Evolutionary conservation across 2,797 vertebrate species (phyloP), one percentile per base, ranked within the genome.

Genomic region (Telmatherina bonti): DNA sequence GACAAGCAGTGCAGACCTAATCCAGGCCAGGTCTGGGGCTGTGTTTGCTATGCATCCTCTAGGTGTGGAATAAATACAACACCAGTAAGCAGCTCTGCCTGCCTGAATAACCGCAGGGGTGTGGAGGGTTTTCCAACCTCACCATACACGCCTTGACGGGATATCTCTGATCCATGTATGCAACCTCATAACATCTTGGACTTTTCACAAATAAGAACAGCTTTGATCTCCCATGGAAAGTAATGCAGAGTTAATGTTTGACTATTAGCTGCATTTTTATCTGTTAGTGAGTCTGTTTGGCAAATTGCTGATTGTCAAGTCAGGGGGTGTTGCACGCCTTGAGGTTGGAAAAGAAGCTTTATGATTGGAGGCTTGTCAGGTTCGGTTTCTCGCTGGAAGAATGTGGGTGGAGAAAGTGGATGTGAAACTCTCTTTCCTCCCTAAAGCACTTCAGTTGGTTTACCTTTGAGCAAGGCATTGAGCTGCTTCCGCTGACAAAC

Each of bases 31-130:
- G 89, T 91, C 91, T 87, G 88, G 90, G 87, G 60, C 91, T 88
- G 85, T 85, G 88, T 94, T 96, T 95, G 92, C 83, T 94, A 94
- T 95, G 93, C 93, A 92, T 95, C 93, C 93, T 85, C n/a, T 84
- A 92, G 91, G 91, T 93, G 75, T 83, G 84, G 85, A 93, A 88
- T 89, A 90, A 85, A 93, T 90, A 89, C 85, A 85, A 81, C 80
- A 69, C 79, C 60, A 73, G 81, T 87, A 89, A 90, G 86, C 74
- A 85, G 84, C 86, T 89, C 87, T 84, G 84, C 82, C 78, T 70
- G 81, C 76, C 79, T 71, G 76, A 54, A 87, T 56, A 43, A 74
- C 87, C 76, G 61, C 75, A 27, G 86, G 84, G 74, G 24, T 78
- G 66, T 41, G 58, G 33, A 81, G 63, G 77, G 76, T 78, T 88